A percentile compares a stretch with the other conserved stretches of the same genome.
Conservation (phyloP, 1,140 invertebrate genomes). For the Drosophila novamexicana region DNA sequence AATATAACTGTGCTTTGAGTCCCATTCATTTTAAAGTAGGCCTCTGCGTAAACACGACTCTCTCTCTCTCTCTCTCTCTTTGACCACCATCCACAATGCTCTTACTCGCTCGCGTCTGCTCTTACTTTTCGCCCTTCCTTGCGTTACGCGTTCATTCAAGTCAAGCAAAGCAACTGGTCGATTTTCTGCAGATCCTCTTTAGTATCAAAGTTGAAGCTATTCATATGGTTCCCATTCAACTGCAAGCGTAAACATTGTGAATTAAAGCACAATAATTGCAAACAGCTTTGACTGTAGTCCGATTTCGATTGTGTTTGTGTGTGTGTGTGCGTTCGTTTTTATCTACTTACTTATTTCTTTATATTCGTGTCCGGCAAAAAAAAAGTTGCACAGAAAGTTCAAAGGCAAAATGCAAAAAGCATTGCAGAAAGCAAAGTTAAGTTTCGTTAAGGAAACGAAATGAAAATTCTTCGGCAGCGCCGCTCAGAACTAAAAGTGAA, state of each 20-base stretch:
- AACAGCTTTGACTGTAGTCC: conserved; percentile 19
- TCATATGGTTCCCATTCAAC: conserved; percentile 35
- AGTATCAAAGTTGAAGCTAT: conserved; percentile 12
- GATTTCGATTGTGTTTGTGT: conserved; percentile 1
- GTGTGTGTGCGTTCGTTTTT: not conserved
- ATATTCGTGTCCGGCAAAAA: conserved; percentile 43
- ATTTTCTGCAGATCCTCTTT: conserved; percentile 4
- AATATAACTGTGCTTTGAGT: no score
- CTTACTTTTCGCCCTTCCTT: no score
- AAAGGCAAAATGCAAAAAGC: conserved; percentile 27
- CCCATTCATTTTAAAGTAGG: no score
- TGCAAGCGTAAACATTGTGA: conserved; percentile 20
- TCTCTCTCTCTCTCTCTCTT: no score
- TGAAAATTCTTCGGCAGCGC: conserved; percentile 25
- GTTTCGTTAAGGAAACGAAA: conserved; percentile 37
- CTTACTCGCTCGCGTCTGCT: no score
- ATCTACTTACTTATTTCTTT: conserved; percentile 44
- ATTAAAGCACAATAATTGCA: conserved; percentile 39
- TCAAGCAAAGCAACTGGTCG: no score
- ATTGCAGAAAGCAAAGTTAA: conserved; percentile 23
- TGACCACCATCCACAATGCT: no score
- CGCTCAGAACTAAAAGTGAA: conserved; percentile 35
- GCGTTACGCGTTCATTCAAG: no score
- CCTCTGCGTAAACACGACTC: no score
- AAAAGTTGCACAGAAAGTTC: conserved; percentile 34